A percentile compares a stretch with the other conserved stretches of the same genome.
Conservation (phyloP, 1,140 invertebrate species). For the Caenorhabditis remanei region DNA sequence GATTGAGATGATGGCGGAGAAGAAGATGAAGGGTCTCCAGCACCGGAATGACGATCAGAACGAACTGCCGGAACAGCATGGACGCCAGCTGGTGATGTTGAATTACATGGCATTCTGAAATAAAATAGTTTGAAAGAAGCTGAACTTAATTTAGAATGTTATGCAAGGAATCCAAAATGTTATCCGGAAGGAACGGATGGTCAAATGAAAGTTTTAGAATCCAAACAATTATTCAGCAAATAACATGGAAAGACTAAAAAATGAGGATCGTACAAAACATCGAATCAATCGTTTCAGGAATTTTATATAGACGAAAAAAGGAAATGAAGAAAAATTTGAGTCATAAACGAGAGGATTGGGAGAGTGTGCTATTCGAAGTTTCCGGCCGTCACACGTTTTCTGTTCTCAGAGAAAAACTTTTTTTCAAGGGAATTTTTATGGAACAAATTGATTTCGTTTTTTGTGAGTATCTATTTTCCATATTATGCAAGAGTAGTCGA, state of each 20-base stretch:
- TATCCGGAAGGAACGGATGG: no score
- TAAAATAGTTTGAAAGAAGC: not conserved
- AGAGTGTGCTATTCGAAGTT: not conserved
- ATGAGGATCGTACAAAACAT: no score
- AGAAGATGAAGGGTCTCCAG: conserved; percentile 22
- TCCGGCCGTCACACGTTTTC: conserved; percentile 24
- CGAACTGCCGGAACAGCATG: not conserved
- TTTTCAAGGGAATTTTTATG: not conserved
- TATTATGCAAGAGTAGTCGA: no score
- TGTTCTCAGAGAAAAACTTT: not conserved
- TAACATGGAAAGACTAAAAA: not conserved
- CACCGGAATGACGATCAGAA: not conserved
- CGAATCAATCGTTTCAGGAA: no score
- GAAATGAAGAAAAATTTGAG: conserved; percentile 9
- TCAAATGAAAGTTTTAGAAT: not conserved
- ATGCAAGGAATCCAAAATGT: no score
- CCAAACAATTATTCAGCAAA: not conserved
- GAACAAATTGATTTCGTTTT: not conserved
- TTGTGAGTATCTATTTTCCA: no score
- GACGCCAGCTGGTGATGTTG: not conserved
- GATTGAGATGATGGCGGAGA: not conserved
- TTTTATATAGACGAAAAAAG: not conserved
- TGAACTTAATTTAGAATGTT: no score
- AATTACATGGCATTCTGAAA: conserved; percentile 34
- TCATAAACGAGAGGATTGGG: not conserved